Evolutionary conservation across 1,140 invertebrate species (phyloP), one percentile per base, ranked within the genome.

Genomic region (Nixonia krombeini): DNA sequence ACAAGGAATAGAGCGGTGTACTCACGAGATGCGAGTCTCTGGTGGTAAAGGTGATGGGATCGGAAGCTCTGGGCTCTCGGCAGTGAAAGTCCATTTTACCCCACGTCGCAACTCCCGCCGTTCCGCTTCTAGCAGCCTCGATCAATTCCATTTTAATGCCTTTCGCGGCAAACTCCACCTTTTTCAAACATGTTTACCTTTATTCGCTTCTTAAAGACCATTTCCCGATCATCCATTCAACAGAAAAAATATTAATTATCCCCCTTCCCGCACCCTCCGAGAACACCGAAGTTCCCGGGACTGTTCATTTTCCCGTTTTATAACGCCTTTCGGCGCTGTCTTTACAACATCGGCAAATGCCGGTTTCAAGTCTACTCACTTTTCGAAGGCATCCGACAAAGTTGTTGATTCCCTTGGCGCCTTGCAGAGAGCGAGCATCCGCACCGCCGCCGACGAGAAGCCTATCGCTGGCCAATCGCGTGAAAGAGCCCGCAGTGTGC

Each of bases 361-460:
- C 26, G 59, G 15, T 38, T 23, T 59, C 50, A 70, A 58, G 61
- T 2, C 52, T 70, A 72, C 70, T 85, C 83, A 98, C 96, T 89
- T 98, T 96, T 82, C 95, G 91, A 74, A 99, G 87, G 80, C 97
- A 99, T 2, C 97, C 97, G 61, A 96, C 92, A 79, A 98, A 99
- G 84, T 97, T 97, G 73, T 90, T 92, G 77, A 93, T 91, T 9
- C 94, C 92, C 47, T 91, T 89, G n/a, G 93, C 90, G 0, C 94
- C 94, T n/a, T 91, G 90, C 29, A 96, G 83, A 1, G 90, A 90
- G 26, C 89, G 86, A 1, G 92, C 90, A 77, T 95, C 92, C 17
- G 95, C 91, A 10, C 93, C 93, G 1, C 96, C 96, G 2, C 95
- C 97, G 8, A 99, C 92, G 72, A 94, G 93, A 5, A 97, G 90